These are phyloP conservation scores for Anastrepha ludens DNA, from an alignment of 1,140 invertebrate species.

Conservation along the genomic window DNA sequence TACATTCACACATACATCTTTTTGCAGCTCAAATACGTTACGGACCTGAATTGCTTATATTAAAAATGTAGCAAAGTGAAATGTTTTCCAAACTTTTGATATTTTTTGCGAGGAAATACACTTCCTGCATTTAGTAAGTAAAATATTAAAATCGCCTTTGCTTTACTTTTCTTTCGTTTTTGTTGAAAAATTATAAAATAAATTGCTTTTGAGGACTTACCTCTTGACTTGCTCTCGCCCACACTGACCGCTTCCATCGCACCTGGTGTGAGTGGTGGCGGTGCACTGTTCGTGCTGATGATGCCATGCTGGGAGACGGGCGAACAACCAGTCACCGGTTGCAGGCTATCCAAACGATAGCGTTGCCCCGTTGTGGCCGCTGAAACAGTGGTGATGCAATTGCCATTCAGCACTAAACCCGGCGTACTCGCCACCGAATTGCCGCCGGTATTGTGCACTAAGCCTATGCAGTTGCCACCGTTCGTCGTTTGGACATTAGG, in stretches of 20 bases:
- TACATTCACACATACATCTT: neutral
- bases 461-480: slow-evolving; percentile 66
- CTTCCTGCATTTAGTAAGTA: slow-evolving; percentile 6
- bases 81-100: neutral
- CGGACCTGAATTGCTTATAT: neutral
- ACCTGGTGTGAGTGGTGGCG: slow-evolving; percentile 56
- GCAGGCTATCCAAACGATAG: slow-evolving; percentile 69
- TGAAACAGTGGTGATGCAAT: slow-evolving; percentile 67
- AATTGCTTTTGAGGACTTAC: slow-evolving; percentile 58
- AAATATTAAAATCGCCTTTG: slow-evolving; percentile 2
- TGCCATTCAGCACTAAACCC: slow-evolving; percentile 68
- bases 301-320: slow-evolving; percentile 69
- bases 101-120: slow-evolving; percentile 23
- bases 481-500: slow-evolving; percentile 65
- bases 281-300: slow-evolving; percentile 66
- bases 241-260: slow-evolving; percentile 62
- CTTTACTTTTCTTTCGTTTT: neutral
- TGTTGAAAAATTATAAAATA: neutral
- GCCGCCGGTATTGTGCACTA: slow-evolving; percentile 65
- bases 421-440: slow-evolving; percentile 62
- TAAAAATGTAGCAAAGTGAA: slow-evolving; percentile 13
- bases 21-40: neutral
- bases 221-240: slow-evolving; percentile 66
- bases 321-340: slow-evolving; percentile 67
- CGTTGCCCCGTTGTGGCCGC: slow-evolving; percentile 60